phyloP scores from a whole-genome alignment of 2,113 vertebrate species.

The Myrmophylax atrothorax region DNA sequence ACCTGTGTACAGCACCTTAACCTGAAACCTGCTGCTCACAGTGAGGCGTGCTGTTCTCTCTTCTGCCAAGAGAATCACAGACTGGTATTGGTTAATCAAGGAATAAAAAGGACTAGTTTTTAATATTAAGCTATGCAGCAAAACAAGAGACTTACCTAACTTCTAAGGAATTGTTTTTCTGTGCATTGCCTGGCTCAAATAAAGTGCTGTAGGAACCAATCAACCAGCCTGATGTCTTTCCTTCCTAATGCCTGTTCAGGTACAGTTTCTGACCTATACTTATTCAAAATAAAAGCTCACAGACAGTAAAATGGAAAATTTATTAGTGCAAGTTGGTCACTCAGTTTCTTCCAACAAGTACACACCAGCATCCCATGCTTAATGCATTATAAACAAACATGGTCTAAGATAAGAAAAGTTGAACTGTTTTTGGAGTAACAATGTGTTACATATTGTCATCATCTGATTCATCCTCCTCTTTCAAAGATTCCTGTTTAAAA shows the following conservation, averaged over 20 bases:
- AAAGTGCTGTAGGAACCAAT: background rate
- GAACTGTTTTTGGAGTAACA: slow-evolving; percentile 51
- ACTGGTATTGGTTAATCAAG: background rate
- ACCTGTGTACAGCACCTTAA: background rate
- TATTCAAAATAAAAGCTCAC: slow-evolving; percentile 21
- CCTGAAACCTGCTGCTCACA: background rate
- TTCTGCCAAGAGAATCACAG: background rate
- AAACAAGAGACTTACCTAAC: background rate
- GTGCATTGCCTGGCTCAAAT: background rate
- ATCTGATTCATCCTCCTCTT: slow-evolving; percentile 98
- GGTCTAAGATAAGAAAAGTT: slow-evolving; percentile 55
- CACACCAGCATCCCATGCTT: slow-evolving; percentile 23
- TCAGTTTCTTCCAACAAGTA: slow-evolving; percentile 36
- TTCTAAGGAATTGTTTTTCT: background rate
- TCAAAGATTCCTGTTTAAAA: slow-evolving; percentile 90
- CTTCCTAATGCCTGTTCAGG: background rate
- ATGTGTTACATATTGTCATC: slow-evolving; percentile 95
- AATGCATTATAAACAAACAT: slow-evolving; percentile 44
- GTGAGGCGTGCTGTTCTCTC: background rate
- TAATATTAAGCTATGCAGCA: background rate
- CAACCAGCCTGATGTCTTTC: background rate
- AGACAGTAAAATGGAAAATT: slow-evolving; percentile 64
- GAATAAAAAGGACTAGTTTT: background rate
- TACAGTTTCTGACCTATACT: background rate
- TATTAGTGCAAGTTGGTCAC: slow-evolving; percentile 76